Evolutionary conservation across 2,888 invertebrate species (phyloP), one percentile per base, ranked within the genome.

Genomic region (Oscheius sp.): DNA sequence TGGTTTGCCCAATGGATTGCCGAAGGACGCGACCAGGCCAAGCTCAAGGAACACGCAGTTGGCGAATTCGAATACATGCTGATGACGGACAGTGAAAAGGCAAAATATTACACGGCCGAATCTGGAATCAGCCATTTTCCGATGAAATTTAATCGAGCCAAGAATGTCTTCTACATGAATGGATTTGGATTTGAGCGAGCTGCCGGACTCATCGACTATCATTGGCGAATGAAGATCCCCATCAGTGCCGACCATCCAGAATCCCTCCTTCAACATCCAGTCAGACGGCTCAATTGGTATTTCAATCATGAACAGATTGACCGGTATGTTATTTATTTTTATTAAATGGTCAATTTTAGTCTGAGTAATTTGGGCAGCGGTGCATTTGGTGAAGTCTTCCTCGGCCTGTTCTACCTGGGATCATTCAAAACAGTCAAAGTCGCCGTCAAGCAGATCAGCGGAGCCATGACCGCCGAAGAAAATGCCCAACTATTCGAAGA

Each of bases 381-480:
- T 35, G 77, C 77, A 16, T 77, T 77, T 46, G 75, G 75, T 2
- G 75, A 77, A 45, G 77, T 77, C 16, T 76, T 68, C 61, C 43
- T 66, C 18, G 72, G 77, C n/a, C 58, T 52, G 16, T 25, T 77
- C 41, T 70, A 72, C 18, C 29, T 43, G 7, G 75, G 77, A 0
- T 45, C 76, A 5, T 41, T 77, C 56, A 58, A 46, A 13, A 55
- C 53, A 16, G 18, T 27, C 6, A 53, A 73, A n/a, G 75, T 76
- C 13, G 77, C 77, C 16, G 69, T 77, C 21, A 77, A 77, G 63
- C 72, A 56, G n/a, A 61, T 70, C 49, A 63, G 29, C 13, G 72
- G 69, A 16, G 59, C 66, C 13, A 63, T 75, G 16, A 72, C 75
- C 3, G 68, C 64, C 0, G 73, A 69, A 16, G 77, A 77, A 21